A percentile compares a stretch with the other conserved stretches of the same genome.
phyloP scores from a whole-genome alignment of 1,140 invertebrate genomes.

The Lepeophtheirus salmonis region DNA sequence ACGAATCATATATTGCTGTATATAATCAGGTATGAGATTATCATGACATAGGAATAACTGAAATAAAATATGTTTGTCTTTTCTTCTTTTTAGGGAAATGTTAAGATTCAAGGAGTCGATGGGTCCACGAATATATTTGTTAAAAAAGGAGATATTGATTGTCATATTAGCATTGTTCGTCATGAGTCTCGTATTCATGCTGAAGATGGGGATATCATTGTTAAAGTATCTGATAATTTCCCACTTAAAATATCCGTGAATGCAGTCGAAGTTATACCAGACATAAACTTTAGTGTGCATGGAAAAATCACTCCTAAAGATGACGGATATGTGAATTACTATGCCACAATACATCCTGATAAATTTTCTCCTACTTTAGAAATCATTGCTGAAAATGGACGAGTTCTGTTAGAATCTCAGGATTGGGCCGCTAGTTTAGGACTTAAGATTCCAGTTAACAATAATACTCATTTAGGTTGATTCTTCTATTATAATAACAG shows the following conservation, averaged over 20 bases:
- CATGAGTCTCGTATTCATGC: slow-evolving; percentile 13
- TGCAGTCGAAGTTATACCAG: slow-evolving; percentile 13
- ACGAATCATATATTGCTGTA: slow-evolving; percentile 14
- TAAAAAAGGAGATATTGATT: slow-evolving; percentile 17
- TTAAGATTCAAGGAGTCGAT: slow-evolving; percentile 10
- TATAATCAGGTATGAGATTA: slow-evolving; percentile 9
- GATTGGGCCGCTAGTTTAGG: slow-evolving; percentile 18
- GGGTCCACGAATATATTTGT: slow-evolving; percentile 16
- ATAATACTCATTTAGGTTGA: neutral
- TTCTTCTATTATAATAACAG: no score
- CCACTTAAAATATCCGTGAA: slow-evolving; percentile 13
- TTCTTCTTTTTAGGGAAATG: slow-evolving; percentile 4
- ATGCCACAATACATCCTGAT: slow-evolving; percentile 9
- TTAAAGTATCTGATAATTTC: slow-evolving; percentile 12
- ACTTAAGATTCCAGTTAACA: slow-evolving; percentile 5
- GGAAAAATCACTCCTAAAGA: slow-evolving; percentile 4
- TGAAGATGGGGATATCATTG: slow-evolving; percentile 11
- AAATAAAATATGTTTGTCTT: neutral
- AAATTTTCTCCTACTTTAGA: slow-evolving; percentile 14
- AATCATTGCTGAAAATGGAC: slow-evolving; percentile 16
- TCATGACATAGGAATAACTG: neutral
- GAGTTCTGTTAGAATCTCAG: slow-evolving; percentile 15
- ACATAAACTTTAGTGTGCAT: slow-evolving; percentile 10
- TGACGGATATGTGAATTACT: slow-evolving; percentile 1
- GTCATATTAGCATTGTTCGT: slow-evolving; percentile 13